Base-by-base conservation (phyloP, 2,797 vertebrate species). In the Coregonus ussuriensis region DNA sequence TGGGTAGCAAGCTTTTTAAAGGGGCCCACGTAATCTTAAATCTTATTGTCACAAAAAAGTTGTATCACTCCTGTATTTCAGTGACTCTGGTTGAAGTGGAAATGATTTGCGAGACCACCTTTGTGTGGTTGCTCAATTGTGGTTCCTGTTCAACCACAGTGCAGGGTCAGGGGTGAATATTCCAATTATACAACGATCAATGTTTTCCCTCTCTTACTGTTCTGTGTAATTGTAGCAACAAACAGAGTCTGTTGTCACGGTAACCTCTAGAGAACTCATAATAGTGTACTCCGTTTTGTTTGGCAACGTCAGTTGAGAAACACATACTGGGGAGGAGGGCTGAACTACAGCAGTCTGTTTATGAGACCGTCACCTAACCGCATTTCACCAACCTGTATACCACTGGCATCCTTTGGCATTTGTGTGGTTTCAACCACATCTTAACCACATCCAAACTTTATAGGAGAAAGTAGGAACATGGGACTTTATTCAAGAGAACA, bases 231-330 rank as follows among this genome's bases (percentile, higher is more conserved):
- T 84, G 80, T 59, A 83, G 80, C 78, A 83, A 83, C 82, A 85
- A 88, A 88, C 84, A 86, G 1, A 11, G 88, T 81, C 84, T 86
- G 84, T 85, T 72, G 84, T 82, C 82, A 79, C 71, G 83, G 86
- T 76, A 80, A 85, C 85, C 1, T 5, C n/a, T 21, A 62, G 56
- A 62, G 21, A 62, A 62, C 56, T 62, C 56, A n/a, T 62, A 59
- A 21, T 59, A 47, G 41, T 11, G 41, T 47, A 18, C 56, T 21
- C 56, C 3, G n/a, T 62, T 62, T 62, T 21, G 56, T 21, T 62
- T 62, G 56, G 56, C 56, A 21, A 62, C 56, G 18, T 62, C 56
- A 62, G 53, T 54, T 15, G 15, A 16, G 9, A 16, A 54, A 25
- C 25, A 25, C 25, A 25, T 25, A 25, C 25, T 25, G 25, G 25